Evolutionary conservation across 2,797 vertebrate genomes (phyloP).

Genomic region (Anabas testudineus): DNA sequence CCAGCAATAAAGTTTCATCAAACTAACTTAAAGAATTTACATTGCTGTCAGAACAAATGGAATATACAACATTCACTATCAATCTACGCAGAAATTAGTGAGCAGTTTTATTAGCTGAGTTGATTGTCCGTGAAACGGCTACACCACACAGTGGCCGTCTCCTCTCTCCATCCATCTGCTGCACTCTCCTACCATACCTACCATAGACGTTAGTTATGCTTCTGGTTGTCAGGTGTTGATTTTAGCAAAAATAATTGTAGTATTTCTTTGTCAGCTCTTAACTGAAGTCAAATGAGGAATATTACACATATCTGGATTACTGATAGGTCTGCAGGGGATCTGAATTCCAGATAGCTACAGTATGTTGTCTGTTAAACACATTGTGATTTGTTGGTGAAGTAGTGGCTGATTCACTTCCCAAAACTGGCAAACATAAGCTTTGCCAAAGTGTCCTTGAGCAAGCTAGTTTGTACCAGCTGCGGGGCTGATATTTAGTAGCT

Average conservation of each 20-base stretch:
- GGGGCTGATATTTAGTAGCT: background rate
- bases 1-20: constrained; percentile 55
- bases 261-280: too few relatives aligned
- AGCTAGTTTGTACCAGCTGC: constrained; percentile 4
- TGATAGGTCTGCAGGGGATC: too few relatives aligned
- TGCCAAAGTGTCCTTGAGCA: constrained; percentile 23
- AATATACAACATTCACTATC: constrained; percentile 54
- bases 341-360: background rate
- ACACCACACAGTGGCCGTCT: background rate
- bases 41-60: constrained; percentile 55
- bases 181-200: background rate
- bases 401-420: background rate
- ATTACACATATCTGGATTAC: too few relatives aligned
- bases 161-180: background rate
- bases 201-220: background rate
- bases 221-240: too few relatives aligned
- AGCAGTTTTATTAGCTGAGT: constrained; percentile 35
- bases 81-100: constrained; percentile 42
- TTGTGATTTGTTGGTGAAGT: constrained; percentile 5
- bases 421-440: background rate
- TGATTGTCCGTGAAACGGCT: constrained; percentile 44
- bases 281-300: too few relatives aligned
- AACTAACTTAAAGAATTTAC: constrained; percentile 54
- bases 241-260: too few relatives aligned
- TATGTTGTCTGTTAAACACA: background rate